Percentiles rank a stretch among this genome's conserved stretches.
Conservation (phyloP, 2,888 invertebrate species). For the Eretmocerus hayati region DNA sequence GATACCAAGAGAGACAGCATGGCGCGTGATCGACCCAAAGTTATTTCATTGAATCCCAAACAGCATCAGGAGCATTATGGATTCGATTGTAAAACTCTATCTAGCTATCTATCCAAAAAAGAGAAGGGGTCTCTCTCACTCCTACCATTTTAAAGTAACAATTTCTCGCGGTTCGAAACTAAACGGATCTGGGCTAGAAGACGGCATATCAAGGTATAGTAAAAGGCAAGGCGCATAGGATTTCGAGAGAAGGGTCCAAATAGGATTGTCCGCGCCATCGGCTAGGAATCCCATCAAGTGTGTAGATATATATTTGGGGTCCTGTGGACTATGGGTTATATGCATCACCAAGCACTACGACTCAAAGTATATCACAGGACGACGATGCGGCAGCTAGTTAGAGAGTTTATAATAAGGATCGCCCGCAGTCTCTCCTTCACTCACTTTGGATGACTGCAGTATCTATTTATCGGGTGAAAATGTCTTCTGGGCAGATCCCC, state of each 20-base stretch:
- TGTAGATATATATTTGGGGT: conserved; percentile 39
- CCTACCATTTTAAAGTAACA: conserved; percentile 30
- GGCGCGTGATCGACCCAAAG: background rate
- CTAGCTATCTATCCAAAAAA: too few species aligned
- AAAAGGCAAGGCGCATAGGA: conserved; percentile 35
- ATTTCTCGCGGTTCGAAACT: conserved; percentile 25
- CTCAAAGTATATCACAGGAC: conserved; percentile 19
- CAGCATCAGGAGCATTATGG: conserved; percentile 17
- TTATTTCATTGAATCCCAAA: conserved; percentile 13
- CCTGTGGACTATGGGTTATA: conserved; percentile 34
- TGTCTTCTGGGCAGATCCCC: conserved; percentile 47
- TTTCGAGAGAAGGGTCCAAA: conserved; percentile 39
- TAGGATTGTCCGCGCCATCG: conserved; percentile 48
- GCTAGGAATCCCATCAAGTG: conserved; percentile 47
- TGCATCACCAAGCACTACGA: conserved; percentile 23
- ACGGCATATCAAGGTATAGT: conserved; percentile 3
- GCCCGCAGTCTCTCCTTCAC: conserved; percentile 37
- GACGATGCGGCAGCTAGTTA: conserved; percentile 34
- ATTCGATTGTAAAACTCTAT: conserved; percentile 32
- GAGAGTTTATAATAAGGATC: conserved; percentile 48
- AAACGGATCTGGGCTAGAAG: conserved; percentile 32
- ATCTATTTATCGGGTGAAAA: conserved; percentile 48
- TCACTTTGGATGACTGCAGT: conserved; percentile 15
- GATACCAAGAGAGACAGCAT: too few species aligned
- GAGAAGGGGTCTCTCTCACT: too few species aligned